These are phyloP conservation scores for Pararge aegeria DNA, from an alignment of 1,140 invertebrate genomes.

Conservation along the genomic window DNA sequence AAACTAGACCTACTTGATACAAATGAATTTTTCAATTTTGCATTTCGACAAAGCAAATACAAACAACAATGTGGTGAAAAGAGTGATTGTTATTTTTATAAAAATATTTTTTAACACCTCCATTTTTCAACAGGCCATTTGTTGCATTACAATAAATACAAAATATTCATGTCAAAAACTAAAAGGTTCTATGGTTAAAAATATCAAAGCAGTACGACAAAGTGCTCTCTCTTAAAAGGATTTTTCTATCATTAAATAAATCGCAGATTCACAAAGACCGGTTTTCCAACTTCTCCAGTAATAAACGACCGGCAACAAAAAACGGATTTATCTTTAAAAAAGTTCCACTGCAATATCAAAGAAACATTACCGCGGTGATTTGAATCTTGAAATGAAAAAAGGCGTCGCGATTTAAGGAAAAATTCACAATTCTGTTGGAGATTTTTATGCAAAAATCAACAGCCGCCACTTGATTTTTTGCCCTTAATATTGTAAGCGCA, in stretches of 20 bases:
- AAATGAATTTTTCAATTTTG: too few species aligned
- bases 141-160: too few species aligned
- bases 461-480: slow-evolving; percentile 21
- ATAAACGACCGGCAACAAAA: slow-evolving; percentile 45
- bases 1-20: too few species aligned
- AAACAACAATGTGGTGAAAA: too few species aligned
- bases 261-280: slow-evolving; percentile 37
- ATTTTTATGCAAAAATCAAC: slow-evolving; percentile 25
- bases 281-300: slow-evolving; percentile 45
- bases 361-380: slow-evolving; percentile 47
- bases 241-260: slow-evolving; percentile 31
- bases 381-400: slow-evolving; percentile 24
- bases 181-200: not conserved
- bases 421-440: slow-evolving; percentile 18
- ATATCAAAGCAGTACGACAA: not conserved
- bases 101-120: too few species aligned
- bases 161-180: too few species aligned
- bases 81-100: too few species aligned
- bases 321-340: slow-evolving; percentile 54
- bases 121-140: too few species aligned
- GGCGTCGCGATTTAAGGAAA: slow-evolving; percentile 20
- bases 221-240: slow-evolving; percentile 8
- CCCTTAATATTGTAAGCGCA: slow-evolving; percentile 32
- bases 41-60: too few species aligned
- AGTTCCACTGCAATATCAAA: slow-evolving; percentile 47